These are phyloP conservation scores for Myiopsitta monachus DNA, from an alignment of 2,113 vertebrate species.

Conservation along the genomic window DNA sequence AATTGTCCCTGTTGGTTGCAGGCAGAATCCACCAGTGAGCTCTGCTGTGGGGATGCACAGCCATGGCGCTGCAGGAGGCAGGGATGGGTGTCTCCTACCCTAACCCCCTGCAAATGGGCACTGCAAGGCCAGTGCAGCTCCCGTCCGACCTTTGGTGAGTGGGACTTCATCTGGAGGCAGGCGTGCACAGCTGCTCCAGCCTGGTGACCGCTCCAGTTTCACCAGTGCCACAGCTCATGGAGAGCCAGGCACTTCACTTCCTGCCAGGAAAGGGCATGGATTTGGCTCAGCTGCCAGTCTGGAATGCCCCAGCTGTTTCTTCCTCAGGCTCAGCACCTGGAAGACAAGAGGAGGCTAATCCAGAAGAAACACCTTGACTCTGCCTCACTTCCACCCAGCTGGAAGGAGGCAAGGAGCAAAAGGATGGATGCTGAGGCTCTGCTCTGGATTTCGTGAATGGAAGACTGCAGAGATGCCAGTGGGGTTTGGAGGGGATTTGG, in stretches of 20 bases:
- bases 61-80: neutral
- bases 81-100: neutral
- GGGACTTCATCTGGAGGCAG: neutral
- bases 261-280: neutral
- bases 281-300: neutral
- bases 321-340: neutral
- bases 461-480: constrained; percentile 2
- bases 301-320: neutral
- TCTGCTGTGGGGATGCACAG: neutral
- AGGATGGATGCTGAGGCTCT: neutral
- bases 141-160: neutral
- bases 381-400: neutral
- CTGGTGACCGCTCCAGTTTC: fast-evolving
- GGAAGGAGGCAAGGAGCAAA: neutral
- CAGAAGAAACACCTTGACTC: neutral
- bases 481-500: constrained; percentile 61
- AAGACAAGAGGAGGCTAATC: neutral
- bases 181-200: neutral
- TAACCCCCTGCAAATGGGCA: neutral
- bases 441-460: constrained; percentile 62
- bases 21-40: neutral
- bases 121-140: neutral
- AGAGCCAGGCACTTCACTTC: neutral
- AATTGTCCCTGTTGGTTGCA: neutral
- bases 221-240: neutral